Evolutionary conservation across 2,888 invertebrate species (phyloP).

Genomic region (Ptilodon capucinus): DNA sequence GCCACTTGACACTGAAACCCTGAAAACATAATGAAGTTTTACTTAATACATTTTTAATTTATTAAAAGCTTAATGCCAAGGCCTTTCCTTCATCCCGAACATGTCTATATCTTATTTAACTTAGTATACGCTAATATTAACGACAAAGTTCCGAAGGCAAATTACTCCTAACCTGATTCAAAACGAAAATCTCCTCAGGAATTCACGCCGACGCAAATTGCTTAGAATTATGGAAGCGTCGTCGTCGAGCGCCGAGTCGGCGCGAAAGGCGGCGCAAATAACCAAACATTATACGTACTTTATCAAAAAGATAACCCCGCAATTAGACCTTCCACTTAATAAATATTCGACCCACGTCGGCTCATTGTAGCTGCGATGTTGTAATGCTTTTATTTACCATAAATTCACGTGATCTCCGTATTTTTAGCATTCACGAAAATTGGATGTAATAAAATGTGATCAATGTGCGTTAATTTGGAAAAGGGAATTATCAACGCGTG

Average conservation of each 20-base stretch:
- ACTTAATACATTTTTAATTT: too few species aligned
- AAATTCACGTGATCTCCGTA: slow-evolving; percentile 25
- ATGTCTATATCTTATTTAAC: too few species aligned
- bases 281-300: slow-evolving; percentile 18
- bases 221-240: slow-evolving; percentile 24
- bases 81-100: too few species aligned
- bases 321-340: slow-evolving; percentile 37
- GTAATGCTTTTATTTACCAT: slow-evolving; percentile 39
- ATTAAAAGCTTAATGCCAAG: too few species aligned
- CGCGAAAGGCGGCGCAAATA: slow-evolving; percentile 28
- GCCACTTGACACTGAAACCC: too few species aligned
- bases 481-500: too few species aligned
- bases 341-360: slow-evolving; percentile 39
- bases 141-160: neutral
- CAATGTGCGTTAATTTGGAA: too few species aligned
- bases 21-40: too few species aligned
- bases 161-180: neutral
- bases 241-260: slow-evolving; percentile 16
- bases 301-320: slow-evolving; percentile 29
- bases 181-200: neutral
- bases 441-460: slow-evolving; percentile 26
- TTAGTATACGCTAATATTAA: neutral
- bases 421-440: slow-evolving; percentile 17
- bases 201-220: slow-evolving; percentile 20
- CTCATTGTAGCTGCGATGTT: slow-evolving; percentile 33